Base-by-base conservation (phyloP, 2,113 vertebrate genomes). In the Saiga tatarica region DNA sequence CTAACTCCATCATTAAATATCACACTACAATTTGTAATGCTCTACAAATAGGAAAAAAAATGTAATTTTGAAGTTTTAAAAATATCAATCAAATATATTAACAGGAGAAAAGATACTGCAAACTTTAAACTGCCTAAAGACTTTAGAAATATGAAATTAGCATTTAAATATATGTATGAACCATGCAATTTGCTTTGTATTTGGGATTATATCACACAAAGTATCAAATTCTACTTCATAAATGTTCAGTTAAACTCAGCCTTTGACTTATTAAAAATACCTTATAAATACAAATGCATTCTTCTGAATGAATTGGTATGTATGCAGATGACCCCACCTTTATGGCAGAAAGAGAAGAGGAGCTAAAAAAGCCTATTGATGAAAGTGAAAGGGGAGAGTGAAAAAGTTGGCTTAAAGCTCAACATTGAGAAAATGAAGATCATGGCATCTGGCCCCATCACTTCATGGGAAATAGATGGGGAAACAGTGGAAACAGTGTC, bases 1-100 rank as follows among this genome's bases (percentile, higher is more conserved):
- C 84, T 88, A 97, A 98, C 97, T 85, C 91, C 83, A 96, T 97
- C 88, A 94, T 96, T 98, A 96, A 60, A 82, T 98, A 98, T 97
- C 33, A 52, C 10, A 30, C 33, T 96, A 85, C 50, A 97, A 88
- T 93, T 97, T 97, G 52, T 96, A 52, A 95, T 85, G 39, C 4
- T 91, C 60, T 95, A 94, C 14, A 98, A 98, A 95, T 94, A 98
- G 94, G 53, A 6, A 96, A 82, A 82, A 97, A 98, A 98, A 95
- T 83, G 83, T 59, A 52, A 95, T 67, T 67, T 93, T 95, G 92
- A 97, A 97, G 83, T 95, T 98, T 97, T 91, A 94, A 93, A 97
- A 88, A 95, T 95, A 87, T 59, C 12, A 95, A 9, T 42, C 39
- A 45, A 97, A 59, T 47, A 90, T n/a, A 91, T 64, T 96, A 62